Evolutionary conservation across 2,888 invertebrate genomes (phyloP), one percentile per base, ranked within the genome.

Genomic region (Tigriopus californicus): DNA sequence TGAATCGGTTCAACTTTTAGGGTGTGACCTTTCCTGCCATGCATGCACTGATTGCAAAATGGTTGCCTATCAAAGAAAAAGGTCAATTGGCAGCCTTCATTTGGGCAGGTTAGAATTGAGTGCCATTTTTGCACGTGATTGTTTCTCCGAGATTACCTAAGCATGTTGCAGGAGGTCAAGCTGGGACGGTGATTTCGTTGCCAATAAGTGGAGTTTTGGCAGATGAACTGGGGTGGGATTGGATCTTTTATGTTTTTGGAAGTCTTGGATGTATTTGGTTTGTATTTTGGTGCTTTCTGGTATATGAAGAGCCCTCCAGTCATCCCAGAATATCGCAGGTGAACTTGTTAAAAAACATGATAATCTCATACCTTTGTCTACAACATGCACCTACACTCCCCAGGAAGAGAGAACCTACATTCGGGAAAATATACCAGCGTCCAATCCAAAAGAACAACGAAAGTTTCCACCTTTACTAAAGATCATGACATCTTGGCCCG

Each of bases 21-120:
- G 88, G 87, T 41, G 88, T 90, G 5, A 88, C 88, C 8, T 91
- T 88, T 72, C 94, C 94, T 15, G 85, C 90, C 0, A 90, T 92
- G 88, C 89, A 92, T 70, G 83, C 84, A 18, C 83, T 94, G 82
- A 74, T 92, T 67, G 87, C 91, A 0, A 77, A 81, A 63, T 94
- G 94, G 94, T 85, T 91, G 57, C 92, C 92, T 6, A 91, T 90
- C 1, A 70, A 86, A 66, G 94, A 94, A 70, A 78, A 91, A 65
- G 86, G 85, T 57, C 86, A 85, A 70, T 84, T 92, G 70, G 89
- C 87, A 11, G 88, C 89, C 40, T 78, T 83, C 69, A 85, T 86
- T 5, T 87, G 87, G 74, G 85, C 86, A 63, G 83, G 82, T 81
- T 61, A 61, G 42, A 42, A 33, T 33, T 3, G 8, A 33, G 4